These are phyloP conservation scores for Colossoma macropomum DNA, from an alignment of 2,113 vertebrate species.

Conservation along the genomic window DNA sequence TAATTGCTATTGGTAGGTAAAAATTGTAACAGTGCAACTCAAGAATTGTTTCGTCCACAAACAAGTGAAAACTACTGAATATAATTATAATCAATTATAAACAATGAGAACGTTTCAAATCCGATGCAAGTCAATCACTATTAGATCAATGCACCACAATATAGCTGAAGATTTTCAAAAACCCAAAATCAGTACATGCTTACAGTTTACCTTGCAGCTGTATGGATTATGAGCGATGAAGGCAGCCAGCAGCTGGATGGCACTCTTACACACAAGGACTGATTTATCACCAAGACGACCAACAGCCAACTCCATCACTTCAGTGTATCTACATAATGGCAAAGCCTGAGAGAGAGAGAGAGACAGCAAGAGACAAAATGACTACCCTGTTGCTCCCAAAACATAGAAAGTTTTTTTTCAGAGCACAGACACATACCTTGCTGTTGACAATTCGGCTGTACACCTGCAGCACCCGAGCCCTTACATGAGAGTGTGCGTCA, in stretches of 20 bases:
- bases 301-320: constrained; percentile 88
- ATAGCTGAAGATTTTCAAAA: no score
- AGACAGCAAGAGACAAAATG: not conserved
- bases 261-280: constrained; percentile 90
- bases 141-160: no score
- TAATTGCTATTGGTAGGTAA: no score
- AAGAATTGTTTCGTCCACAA: no score
- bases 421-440: constrained; percentile 73
- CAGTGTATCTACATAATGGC: constrained; percentile 86
- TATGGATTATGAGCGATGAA: constrained; percentile 97
- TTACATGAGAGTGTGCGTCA: constrained; percentile 85
- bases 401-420: not conserved
- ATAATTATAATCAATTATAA: no score
- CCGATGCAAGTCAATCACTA: no score
- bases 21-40: no score
- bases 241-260: constrained; percentile 89
- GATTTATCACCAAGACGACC: constrained; percentile 91
- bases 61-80: no score
- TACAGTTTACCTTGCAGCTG: constrained; percentile 87
- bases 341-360: constrained; percentile 76
- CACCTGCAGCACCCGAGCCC: constrained; percentile 89
- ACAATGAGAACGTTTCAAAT: no score
- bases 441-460: constrained; percentile 87
- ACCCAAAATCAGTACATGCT: not conserved
- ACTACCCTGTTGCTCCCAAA: not conserved